phyloP scores from a whole-genome alignment of 2,113 vertebrate genomes.

The Malurus elegans region DNA sequence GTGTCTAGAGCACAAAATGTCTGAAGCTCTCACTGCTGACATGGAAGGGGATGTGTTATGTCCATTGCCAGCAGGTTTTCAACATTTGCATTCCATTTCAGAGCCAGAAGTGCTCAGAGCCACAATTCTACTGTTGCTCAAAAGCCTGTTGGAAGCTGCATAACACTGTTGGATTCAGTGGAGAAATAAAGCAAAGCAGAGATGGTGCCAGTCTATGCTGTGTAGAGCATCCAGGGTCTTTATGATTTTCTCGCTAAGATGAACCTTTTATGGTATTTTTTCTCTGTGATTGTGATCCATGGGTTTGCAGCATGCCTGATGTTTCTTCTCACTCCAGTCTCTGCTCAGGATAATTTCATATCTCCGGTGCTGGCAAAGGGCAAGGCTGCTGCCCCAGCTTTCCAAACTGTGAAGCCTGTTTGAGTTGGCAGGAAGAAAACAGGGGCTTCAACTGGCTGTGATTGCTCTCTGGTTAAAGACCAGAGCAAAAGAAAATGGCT shows the following conservation, averaged over 20 bases:
- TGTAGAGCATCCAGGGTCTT: not conserved
- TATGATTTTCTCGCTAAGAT: not conserved
- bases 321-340: not conserved
- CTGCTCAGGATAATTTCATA: not conserved
- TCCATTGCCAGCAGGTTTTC: not conserved
- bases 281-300: not conserved
- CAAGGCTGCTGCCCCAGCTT: not conserved
- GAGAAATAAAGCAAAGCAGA: not conserved
- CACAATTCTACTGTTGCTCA: not conserved
- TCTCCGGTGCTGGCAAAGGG: not conserved
- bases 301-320: not conserved
- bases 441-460: not conserved
- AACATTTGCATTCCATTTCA: not conserved
- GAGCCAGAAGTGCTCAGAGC: not conserved
- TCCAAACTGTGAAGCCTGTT: not conserved
- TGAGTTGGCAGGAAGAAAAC: not conserved
- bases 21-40: not conserved
- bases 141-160: not conserved
- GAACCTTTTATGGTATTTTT: not conserved
- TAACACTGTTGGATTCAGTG: not conserved
- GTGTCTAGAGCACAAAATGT: not conserved
- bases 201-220: not conserved
- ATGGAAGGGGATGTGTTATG: not conserved
- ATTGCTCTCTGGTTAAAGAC: not conserved
- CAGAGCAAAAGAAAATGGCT: not conserved